Conservation (phyloP, 2,888 invertebrate genomes). For the Shargacucullia verbasci region DNA sequence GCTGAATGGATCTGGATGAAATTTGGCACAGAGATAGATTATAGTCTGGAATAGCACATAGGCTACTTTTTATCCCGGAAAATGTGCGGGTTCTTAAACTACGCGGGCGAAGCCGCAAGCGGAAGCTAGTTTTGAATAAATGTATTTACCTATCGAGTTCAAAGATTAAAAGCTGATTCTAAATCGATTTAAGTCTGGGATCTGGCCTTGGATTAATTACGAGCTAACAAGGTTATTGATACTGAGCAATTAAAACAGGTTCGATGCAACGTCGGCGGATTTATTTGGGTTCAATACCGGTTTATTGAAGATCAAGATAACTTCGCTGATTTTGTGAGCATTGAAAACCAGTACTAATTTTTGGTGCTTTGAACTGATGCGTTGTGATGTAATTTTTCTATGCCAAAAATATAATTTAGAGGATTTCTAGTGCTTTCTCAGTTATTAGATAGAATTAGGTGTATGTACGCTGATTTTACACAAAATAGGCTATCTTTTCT, state of each 20-base stretch:
- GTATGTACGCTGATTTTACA: too few relatives aligned
- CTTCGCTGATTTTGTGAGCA: constrained; percentile 16
- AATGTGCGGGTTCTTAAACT: too few relatives aligned
- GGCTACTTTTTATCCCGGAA: too few relatives aligned
- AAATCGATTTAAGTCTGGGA: constrained; percentile 18
- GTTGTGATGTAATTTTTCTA: constrained; percentile 8
- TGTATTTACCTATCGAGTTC: background rate
- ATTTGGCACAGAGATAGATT: too few relatives aligned
- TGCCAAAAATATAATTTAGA: too few relatives aligned
- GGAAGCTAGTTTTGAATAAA: too few relatives aligned
- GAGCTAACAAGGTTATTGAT: constrained; percentile 55
- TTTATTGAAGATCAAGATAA: constrained; percentile 31
- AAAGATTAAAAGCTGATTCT: background rate
- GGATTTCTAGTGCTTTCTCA: too few relatives aligned
- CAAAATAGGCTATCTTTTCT: too few relatives aligned
- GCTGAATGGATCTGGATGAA: too few relatives aligned
- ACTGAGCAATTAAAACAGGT: constrained; percentile 53
- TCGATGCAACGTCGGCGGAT: constrained; percentile 23
- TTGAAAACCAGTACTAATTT: constrained; percentile 21
- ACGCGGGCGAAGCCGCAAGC: too few relatives aligned
- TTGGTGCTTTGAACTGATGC: background rate
- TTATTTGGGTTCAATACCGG: constrained; percentile 39
- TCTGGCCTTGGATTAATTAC: constrained; percentile 50
- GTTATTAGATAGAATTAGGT: too few relatives aligned
- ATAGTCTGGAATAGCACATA: too few relatives aligned